These are phyloP conservation scores for Apteryx mantelli DNA, from an alignment of 2,113 vertebrate species.

Conservation along the genomic window DNA sequence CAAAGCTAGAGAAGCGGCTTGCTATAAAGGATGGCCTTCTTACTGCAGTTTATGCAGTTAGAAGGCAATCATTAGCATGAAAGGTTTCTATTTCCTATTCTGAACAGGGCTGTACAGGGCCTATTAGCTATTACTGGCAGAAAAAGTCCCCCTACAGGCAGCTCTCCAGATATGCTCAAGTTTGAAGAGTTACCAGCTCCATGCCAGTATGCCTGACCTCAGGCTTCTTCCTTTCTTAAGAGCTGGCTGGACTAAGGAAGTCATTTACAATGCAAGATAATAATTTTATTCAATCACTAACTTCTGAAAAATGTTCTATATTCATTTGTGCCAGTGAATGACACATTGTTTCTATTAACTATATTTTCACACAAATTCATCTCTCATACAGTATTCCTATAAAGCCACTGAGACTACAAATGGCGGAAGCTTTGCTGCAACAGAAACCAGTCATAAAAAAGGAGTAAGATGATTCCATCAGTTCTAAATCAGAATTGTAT, in stretches of 20 bases:
- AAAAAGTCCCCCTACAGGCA: conserved; percentile 13
- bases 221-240: background rate
- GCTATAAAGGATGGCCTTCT: conserved; percentile 16
- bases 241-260: conserved; percentile 28
- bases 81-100: conserved; percentile 57
- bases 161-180: conserved; percentile 8
- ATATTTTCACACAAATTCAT: conserved; percentile 10
- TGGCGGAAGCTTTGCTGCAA: background rate
- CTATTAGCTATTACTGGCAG: conserved; percentile 56
- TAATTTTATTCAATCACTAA: conserved; percentile 41
- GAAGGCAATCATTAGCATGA: conserved; percentile 36
- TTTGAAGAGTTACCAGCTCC: conserved; percentile 2
- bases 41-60: background rate
- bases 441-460: background rate
- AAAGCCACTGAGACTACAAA: conserved; percentile 7
- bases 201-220: background rate
- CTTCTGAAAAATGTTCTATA: conserved; percentile 32
- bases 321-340: conserved; percentile 4
- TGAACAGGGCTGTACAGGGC: background rate
- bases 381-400: background rate
- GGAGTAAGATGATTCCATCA: background rate
- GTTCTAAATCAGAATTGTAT: background rate
- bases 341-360: conserved; percentile 38
- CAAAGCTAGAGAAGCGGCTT: background rate
- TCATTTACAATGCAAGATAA: conserved; percentile 27